Conservation (phyloP, 2,888 invertebrate species). For the Poecilobothrus nobilitatus region DNA sequence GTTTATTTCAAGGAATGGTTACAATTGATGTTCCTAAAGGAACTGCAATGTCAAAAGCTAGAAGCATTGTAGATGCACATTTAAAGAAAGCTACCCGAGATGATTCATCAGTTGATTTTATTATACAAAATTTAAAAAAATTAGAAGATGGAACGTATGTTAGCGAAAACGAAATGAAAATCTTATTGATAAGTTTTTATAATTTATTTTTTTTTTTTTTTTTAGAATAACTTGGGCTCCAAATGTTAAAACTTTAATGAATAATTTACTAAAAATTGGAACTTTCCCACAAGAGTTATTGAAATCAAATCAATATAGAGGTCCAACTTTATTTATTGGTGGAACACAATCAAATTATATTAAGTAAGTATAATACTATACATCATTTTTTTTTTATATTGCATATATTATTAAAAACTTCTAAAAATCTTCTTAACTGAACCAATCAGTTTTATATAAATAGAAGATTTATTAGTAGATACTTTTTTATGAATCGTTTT, state of each 20-base stretch:
- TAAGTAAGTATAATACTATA: constrained; percentile 50
- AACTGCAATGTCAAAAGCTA: constrained; percentile 60
- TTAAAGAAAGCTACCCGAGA: constrained; percentile 49
- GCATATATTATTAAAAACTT: too few species aligned
- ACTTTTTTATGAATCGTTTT: too few species aligned
- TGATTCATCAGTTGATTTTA: constrained; percentile 60
- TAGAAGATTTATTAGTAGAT: too few species aligned
- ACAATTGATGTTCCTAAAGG: constrained; percentile 52
- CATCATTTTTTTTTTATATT: constrained; percentile 27
- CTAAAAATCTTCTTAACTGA: too few species aligned
- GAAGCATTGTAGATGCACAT: constrained; percentile 57
- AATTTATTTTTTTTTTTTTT: background rate
- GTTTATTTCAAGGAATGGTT: constrained; percentile 57
- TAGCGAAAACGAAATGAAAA: background rate
- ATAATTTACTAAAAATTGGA: constrained; percentile 57
- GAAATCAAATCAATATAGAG: constrained; percentile 38
- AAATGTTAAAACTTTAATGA: constrained; percentile 62
- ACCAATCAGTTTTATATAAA: too few species aligned
- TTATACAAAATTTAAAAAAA: constrained; percentile 77
- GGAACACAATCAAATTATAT: constrained; percentile 78
- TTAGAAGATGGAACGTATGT: constrained; percentile 47
- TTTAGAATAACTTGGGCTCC: constrained; percentile 61
- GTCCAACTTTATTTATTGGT: constrained; percentile 64
- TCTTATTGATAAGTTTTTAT: background rate
- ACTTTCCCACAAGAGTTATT: constrained; percentile 50